Conservation (phyloP, 2,113 vertebrate genomes). For the Crotalus viridis region DNA sequence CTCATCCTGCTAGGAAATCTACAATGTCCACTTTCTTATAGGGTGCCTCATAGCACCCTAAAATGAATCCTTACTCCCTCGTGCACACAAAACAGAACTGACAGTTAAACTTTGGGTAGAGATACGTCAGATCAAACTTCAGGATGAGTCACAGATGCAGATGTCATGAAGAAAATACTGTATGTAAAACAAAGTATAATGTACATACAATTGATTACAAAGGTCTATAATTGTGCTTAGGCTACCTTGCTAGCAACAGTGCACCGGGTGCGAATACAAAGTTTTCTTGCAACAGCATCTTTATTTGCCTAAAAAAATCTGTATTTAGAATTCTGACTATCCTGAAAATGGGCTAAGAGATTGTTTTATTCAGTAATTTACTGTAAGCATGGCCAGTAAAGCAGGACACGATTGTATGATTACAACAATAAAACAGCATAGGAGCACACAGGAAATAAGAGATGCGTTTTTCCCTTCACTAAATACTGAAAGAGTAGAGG, state of each 20-base stretch:
- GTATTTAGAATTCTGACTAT: not conserved
- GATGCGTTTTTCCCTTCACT: not conserved
- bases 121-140: not conserved
- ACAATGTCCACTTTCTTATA: not conserved
- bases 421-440: not conserved
- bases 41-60: not conserved
- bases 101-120: not conserved
- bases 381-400: not conserved
- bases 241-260: not conserved
- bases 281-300: not conserved
- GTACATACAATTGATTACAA: not conserved
- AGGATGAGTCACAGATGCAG: not conserved
- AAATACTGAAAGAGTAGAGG: not conserved
- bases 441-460: not conserved
- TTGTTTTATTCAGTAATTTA: not conserved
- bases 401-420: not conserved
- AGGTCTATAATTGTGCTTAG: not conserved
- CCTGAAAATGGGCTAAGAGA: not conserved
- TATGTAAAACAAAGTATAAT: not conserved
- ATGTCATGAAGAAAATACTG: not conserved
- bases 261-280: not conserved
- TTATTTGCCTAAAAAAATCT: not conserved
- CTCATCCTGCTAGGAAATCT: not conserved
- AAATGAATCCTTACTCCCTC: not conserved
- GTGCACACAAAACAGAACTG: not conserved